A percentile compares a stretch with the other conserved stretches of the same genome.
These are phyloP conservation scores for Probaryconus sp. DNA, from an alignment of 1,140 invertebrate genomes.

Conservation along the genomic window DNA sequence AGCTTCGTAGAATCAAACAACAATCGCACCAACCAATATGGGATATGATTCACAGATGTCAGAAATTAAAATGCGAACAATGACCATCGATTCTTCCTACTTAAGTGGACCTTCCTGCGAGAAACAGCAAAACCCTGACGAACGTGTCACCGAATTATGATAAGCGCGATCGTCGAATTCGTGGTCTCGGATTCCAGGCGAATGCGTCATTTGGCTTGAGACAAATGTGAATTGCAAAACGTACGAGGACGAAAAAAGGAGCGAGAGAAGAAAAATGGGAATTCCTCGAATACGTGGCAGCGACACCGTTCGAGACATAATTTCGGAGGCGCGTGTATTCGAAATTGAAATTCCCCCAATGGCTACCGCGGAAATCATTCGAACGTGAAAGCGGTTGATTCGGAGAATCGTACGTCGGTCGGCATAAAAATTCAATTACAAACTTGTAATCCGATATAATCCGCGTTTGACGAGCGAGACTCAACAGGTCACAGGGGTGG, in stretches of 20 bases:
- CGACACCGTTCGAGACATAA: conserved; percentile 50
- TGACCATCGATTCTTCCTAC: no score
- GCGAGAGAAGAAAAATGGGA: conserved; percentile 41
- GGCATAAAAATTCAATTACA: conserved; percentile 72
- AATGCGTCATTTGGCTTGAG: conserved; percentile 42
- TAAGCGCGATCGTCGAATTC: conserved; percentile 31
- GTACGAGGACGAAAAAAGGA: conserved; percentile 29
- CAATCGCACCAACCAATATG: no score
- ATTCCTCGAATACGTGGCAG: conserved; percentile 43
- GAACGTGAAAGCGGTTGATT: conserved; percentile 57
- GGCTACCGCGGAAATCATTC: conserved; percentile 54
- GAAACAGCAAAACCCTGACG: background rate
- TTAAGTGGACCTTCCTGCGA: no score
- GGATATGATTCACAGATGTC: no score
- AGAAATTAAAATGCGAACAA: no score
- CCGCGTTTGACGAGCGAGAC: conserved; percentile 68
- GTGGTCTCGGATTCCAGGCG: conserved; percentile 32
- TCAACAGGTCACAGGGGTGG: conserved; percentile 71
- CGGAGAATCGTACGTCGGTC: conserved; percentile 49
- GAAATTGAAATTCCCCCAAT: conserved; percentile 57
- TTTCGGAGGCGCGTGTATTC: conserved; percentile 42
- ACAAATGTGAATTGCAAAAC: conserved; percentile 49
- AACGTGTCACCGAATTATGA: conserved; percentile 31
- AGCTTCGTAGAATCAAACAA: no score
- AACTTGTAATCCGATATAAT: conserved; percentile 73